phyloP scores from a whole-genome alignment of 2,113 vertebrate genomes.

The Tyrannus savana region DNA sequence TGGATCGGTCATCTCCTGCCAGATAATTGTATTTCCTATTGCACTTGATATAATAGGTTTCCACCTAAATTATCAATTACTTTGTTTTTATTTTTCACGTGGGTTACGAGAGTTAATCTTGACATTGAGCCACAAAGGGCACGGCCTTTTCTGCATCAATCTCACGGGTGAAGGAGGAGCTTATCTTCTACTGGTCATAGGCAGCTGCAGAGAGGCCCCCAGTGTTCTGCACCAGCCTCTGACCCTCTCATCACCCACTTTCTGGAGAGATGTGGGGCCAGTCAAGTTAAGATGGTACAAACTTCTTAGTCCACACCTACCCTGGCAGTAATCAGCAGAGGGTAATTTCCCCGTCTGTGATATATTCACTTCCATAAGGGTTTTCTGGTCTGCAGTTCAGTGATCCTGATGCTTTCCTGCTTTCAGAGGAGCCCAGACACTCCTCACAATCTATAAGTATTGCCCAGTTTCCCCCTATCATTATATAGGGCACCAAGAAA shows the following conservation, averaged over 20 bases:
- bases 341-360: not conserved
- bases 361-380: not conserved
- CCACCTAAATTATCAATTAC: constrained; percentile 52
- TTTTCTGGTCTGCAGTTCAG: not conserved
- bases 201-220: not conserved
- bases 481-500: not conserved
- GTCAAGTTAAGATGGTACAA: too few species aligned
- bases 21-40: constrained; percentile 66
- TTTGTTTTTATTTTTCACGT: constrained; percentile 42
- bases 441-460: not conserved
- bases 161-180: not conserved
- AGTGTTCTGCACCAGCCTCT: not conserved
- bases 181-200: not conserved
- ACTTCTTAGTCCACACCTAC: not conserved
- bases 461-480: not conserved
- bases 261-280: not conserved
- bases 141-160: not conserved
- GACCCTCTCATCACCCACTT: not conserved
- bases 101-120: not conserved
- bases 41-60: constrained; percentile 36
- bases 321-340: not conserved
- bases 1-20: constrained; percentile 24
- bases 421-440: accelerated
- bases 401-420: not conserved
- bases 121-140: constrained; percentile 3